Base-by-base conservation (phyloP, 1,140 invertebrate species). In the Drosophila subpulchrella region DNA sequence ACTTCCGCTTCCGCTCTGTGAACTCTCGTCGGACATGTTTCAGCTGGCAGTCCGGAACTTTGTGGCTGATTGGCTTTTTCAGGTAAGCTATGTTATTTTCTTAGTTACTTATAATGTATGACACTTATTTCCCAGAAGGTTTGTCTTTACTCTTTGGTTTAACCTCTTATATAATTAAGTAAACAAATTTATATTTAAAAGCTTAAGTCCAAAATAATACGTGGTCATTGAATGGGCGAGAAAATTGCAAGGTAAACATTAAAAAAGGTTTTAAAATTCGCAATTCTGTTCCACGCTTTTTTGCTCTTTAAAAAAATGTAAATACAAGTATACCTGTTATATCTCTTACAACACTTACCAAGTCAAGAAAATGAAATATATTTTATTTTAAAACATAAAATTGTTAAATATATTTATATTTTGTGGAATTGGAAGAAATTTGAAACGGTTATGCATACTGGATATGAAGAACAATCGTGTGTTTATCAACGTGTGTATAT, bases 11-110 rank as follows among this genome's bases (percentile, higher is more conserved):
- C 7, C 42, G 7, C 50, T 53, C 15, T 53, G 32, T 0, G 50
- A 51, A 53, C 32, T 53, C 17, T 53, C 32, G 4, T 53, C 50
- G 1, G 15, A 6, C 50, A 32, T 51, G 48, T 8, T 50, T 50
- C 0, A 4, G 6, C 8, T 36, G 1, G 3, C 4, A 15, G 17
- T 36, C 12, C 15, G 20, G 34, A 17, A 17, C 34, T 17, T 13
- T 20, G 27, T 12, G 11, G 6, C 0, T 0, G 50, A 53, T 12
- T 3, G 32, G 2, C 4, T 53, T 53, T 20, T 36, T 15, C 11
- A 12, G 0, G 50, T 7, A 6, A 12, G 7, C 50, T 36, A 3
- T 12, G 48, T 11, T 46, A 6, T 13, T 13, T 24, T 47, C 38
- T 4, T 10, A 36, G 27, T 27, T 27, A 27, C 3, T 27, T 27